Percentiles rank a stretch among this genome's conserved stretches.
Conservation (phyloP, 2,113 vertebrate species). For the Caretta caretta region DNA sequence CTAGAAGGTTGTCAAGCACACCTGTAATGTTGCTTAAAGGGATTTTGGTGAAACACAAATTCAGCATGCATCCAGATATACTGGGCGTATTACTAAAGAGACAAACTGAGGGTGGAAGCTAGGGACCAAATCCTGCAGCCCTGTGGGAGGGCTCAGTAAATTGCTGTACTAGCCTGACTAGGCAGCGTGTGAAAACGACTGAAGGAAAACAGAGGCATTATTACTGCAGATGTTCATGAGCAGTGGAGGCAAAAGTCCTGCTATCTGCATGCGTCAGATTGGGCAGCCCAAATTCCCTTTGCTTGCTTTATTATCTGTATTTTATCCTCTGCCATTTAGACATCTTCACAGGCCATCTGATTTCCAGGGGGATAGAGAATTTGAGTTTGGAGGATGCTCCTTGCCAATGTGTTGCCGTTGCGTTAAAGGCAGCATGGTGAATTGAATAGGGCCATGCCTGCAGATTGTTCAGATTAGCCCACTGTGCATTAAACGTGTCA, state of each 20-base stretch:
- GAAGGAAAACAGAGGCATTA: neutral
- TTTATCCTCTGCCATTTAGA: neutral
- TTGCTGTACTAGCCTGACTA: neutral
- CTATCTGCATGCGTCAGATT: neutral
- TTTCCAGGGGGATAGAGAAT: neutral
- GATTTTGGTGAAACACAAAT: neutral
- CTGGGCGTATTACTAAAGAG: neutral
- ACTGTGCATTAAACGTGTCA: neutral
- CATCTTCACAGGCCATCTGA: neutral
- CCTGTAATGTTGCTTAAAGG: neutral
- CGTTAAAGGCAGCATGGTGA: neutral
- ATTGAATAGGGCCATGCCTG: neutral
- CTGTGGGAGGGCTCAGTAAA: neutral
- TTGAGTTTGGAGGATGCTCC: neutral
- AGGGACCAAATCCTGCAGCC: neutral
- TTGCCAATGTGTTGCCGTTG: neutral
- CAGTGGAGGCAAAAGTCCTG: neutral
- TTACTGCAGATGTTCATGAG: neutral
- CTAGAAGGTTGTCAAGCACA: neutral
- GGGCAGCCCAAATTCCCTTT: neutral
- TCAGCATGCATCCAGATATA: neutral
- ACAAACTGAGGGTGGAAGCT: neutral
- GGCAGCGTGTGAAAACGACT: neutral
- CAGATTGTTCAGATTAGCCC: neutral
- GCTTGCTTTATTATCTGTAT: neutral